Conservation (phyloP, 1,140 invertebrate species). For the Papilio glaucus region DNA sequence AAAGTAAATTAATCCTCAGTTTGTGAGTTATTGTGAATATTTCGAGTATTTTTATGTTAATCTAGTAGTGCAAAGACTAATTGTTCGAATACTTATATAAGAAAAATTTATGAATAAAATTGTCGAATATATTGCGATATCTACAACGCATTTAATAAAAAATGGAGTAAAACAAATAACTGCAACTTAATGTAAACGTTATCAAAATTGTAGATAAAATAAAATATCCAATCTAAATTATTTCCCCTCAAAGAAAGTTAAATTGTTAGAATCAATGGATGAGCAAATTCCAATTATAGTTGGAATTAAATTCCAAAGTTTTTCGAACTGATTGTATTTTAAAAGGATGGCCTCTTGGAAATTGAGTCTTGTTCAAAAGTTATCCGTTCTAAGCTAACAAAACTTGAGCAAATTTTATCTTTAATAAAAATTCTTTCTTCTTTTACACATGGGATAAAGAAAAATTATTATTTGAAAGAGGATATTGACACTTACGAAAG, state of each 20-base stretch:
- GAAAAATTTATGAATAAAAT: no score
- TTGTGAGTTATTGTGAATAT: no score
- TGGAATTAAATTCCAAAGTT: background rate
- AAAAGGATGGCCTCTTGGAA: slow-evolving; percentile 1
- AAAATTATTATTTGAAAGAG: background rate
- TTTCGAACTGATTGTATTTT: slow-evolving; percentile 17
- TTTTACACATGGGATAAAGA: background rate
- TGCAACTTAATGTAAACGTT: no score
- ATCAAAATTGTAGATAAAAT: background rate
- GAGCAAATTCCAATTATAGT: slow-evolving; percentile 24
- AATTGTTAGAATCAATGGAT: slow-evolving; percentile 13
- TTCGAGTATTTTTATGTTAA: no score
- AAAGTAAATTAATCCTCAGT: no score
- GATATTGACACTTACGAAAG: background rate
- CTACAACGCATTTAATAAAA: no score
- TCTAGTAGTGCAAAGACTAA: no score
- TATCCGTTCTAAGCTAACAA: background rate
- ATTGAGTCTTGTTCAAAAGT: slow-evolving; percentile 6
- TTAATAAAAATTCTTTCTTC: slow-evolving; percentile 1
- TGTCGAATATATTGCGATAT: no score
- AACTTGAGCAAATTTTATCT: background rate
- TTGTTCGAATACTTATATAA: no score
- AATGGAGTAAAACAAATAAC: no score
- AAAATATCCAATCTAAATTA: background rate
- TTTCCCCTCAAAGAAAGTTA: slow-evolving; percentile 5